Evolutionary conservation across 2,113 vertebrate genomes (phyloP).

Genomic region (Myocastor coypus): DNA sequence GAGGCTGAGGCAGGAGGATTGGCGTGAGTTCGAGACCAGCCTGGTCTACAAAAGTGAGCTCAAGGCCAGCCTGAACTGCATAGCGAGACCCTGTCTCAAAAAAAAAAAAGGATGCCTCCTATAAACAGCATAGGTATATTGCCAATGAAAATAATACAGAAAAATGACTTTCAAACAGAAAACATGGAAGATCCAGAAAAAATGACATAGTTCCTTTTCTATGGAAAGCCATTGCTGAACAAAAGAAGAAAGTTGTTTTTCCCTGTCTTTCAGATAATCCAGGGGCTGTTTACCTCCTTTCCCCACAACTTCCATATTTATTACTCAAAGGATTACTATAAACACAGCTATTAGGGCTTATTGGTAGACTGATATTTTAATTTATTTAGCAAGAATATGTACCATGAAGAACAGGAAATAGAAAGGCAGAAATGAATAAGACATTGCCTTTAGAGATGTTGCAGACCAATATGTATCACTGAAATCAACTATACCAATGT

Average conservation of each 20-base stretch:
- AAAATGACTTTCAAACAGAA: neutral
- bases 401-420: neutral
- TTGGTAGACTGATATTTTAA: neutral
- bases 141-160: neutral
- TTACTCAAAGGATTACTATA: neutral
- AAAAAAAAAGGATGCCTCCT: neutral
- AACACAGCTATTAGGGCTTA: neutral
- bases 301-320: neutral
- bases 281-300: neutral
- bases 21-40: too few species aligned
- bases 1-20: too few species aligned
- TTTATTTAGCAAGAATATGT: neutral
- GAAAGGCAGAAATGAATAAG: neutral
- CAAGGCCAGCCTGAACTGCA: too few species aligned
- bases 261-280: neutral
- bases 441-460: neutral
- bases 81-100: too few species aligned
- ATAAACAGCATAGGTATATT: neutral
- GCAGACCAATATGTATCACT: neutral
- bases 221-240: neutral
- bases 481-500: neutral
- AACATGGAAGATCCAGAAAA: neutral
- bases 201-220: neutral
- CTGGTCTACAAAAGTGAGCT: too few species aligned
- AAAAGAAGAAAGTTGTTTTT: neutral